phyloP scores from a whole-genome alignment of 2,888 invertebrate species.

The Ischnus inquisitorius region DNA sequence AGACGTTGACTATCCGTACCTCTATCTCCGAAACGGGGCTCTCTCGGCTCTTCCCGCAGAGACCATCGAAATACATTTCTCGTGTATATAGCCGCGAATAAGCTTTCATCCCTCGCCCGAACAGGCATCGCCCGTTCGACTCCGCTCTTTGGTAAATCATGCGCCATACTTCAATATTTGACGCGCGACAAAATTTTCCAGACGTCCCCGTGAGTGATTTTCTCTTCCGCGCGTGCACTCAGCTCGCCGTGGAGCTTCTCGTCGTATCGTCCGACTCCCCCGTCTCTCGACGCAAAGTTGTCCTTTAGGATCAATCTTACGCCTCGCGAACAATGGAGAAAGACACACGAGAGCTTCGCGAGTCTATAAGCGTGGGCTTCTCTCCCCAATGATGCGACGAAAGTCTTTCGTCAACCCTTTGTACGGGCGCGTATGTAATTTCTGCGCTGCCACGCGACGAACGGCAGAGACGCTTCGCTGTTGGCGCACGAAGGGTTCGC shows the following conservation, averaged over 20 bases:
- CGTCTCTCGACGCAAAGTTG: conserved; percentile 56
- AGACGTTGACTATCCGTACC: conserved; percentile 18
- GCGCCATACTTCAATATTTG: conserved; percentile 55
- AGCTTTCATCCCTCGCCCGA: conserved; percentile 53
- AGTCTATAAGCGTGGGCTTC: conserved; percentile 11
- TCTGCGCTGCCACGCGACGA: conserved; percentile 68
- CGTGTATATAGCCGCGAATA: conserved; percentile 36
- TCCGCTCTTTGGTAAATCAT: neutral
- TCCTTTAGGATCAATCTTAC: conserved; percentile 67
- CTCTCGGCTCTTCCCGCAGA: conserved; percentile 18
- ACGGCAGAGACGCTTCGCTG: conserved; percentile 48
- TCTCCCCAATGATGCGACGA: conserved; percentile 68
- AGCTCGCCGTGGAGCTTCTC: neutral
- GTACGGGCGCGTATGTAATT: conserved; percentile 76
- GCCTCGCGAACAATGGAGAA: conserved; percentile 58
- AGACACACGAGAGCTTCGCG: conserved; percentile 43
- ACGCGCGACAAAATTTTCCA: conserved; percentile 48
- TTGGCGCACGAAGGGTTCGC: conserved; percentile 59
- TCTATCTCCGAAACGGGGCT: conserved; percentile 9
- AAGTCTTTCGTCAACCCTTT: conserved; percentile 77
- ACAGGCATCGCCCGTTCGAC: neutral
- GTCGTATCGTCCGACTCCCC: neutral
- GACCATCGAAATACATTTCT: conserved; percentile 65
- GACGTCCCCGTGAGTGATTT: conserved; percentile 25
- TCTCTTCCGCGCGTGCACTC: conserved; percentile 14